phyloP scores from a whole-genome alignment of 2,888 invertebrate species.

The Barypeithes pellucidus region DNA sequence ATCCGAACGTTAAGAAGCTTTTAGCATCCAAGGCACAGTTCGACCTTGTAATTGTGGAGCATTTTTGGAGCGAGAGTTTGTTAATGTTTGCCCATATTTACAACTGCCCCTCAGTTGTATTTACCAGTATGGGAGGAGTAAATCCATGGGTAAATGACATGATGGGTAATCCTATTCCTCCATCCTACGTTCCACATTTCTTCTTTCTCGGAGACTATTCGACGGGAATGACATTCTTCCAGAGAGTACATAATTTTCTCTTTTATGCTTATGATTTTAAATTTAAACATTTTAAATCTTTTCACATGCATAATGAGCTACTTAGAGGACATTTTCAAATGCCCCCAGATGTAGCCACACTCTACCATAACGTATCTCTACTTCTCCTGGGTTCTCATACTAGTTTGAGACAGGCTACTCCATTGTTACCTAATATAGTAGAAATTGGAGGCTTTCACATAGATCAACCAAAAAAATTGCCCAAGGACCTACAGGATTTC shows the following conservation, averaged over 20 bases:
- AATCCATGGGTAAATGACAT: conserved; percentile 30
- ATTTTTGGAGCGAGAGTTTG: conserved; percentile 39
- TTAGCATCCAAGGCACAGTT: conserved; percentile 19
- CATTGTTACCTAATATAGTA: conserved; percentile 73
- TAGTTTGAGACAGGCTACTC: conserved; percentile 70
- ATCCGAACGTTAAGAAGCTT: conserved; percentile 40
- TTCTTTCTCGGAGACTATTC: neutral
- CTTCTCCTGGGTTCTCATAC: conserved; percentile 68
- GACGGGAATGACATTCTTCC: conserved; percentile 27
- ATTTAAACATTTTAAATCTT: conserved; percentile 56
- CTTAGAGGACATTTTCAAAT: conserved; percentile 42
- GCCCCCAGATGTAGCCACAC: conserved; percentile 5
- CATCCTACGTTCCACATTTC: conserved; percentile 17
- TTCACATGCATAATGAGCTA: conserved; percentile 55
- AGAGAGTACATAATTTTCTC: conserved; percentile 32
- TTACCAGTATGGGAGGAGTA: conserved; percentile 55
- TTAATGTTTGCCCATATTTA: conserved; percentile 24
- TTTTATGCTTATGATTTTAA: conserved; percentile 55
- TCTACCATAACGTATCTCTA: conserved; percentile 55
- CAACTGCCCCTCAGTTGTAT: conserved; percentile 32
- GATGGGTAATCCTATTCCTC: conserved; percentile 2
- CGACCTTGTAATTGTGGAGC: conserved; percentile 38
- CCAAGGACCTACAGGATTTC: conserved; percentile 56
- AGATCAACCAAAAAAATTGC: conserved; percentile 59
- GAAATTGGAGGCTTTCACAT: conserved; percentile 70